These are phyloP conservation scores for Ploceus nigricollis DNA, from an alignment of 2,113 vertebrate species.

Conservation along the genomic window DNA sequence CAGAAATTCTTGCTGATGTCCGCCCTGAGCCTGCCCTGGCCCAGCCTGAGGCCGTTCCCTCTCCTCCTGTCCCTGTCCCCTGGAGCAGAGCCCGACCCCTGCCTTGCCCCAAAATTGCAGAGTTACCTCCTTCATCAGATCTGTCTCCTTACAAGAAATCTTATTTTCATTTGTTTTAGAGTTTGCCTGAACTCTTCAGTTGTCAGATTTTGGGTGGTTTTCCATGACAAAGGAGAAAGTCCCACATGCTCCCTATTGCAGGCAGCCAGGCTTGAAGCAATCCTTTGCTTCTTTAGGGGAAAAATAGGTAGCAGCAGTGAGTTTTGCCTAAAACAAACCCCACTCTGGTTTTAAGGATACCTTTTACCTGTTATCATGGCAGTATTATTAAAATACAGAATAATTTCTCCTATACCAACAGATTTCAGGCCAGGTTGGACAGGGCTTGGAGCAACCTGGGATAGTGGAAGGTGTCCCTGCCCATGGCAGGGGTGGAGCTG, in stretches of 20 bases:
- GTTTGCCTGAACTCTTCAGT: not conserved
- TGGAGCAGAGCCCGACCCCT: not conserved
- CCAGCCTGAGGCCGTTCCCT: accelerated
- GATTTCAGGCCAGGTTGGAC: not conserved
- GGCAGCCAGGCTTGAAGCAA: not conserved
- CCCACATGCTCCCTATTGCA: not conserved
- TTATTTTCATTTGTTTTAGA: not conserved
- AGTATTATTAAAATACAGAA: not conserved
- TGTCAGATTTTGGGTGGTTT: not conserved
- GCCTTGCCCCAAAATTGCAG: not conserved
- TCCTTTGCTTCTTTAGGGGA: not conserved
- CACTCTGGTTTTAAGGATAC: not conserved
- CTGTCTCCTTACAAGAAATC: not conserved
- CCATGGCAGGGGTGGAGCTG: not conserved
- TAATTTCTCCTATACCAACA: not conserved
- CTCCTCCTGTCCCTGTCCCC: not conserved
- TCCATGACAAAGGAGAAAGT: not conserved
- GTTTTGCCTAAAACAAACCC: not conserved
- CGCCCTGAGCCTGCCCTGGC: not conserved
- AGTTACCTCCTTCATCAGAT: accelerated
- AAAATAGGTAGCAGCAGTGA: not conserved
- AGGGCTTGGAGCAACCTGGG: not conserved
- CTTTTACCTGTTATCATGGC: not conserved
- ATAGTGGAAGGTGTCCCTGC: not conserved
- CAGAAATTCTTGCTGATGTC: accelerated